Percentiles rank a stretch among this genome's conserved stretches.
Conservation (phyloP, 2,888 invertebrate genomes). For the Clunio marinus region DNA sequence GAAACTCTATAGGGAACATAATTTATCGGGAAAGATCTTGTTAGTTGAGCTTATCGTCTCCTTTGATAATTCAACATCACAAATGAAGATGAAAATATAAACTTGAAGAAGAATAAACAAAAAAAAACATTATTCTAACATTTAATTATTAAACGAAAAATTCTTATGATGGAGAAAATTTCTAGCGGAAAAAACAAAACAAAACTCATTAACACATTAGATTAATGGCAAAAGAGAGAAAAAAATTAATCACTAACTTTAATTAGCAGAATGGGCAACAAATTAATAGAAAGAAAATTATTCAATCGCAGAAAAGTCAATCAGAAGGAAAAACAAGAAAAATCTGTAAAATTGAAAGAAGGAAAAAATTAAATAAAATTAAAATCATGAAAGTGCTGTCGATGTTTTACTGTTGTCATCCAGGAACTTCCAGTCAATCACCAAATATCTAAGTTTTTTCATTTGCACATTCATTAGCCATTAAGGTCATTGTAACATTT, state of each 20-base stretch:
- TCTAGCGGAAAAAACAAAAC: constrained; percentile 3
- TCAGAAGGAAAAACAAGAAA: neutral
- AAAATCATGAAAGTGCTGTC: neutral
- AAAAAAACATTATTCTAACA: neutral
- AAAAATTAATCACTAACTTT: constrained; percentile 11
- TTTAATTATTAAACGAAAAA: constrained; percentile 6
- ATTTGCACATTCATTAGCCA: neutral
- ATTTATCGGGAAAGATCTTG: no score
- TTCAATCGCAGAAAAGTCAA: neutral
- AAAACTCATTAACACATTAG: constrained; percentile 3
- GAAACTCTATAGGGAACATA: no score
- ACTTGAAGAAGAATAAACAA: neutral
- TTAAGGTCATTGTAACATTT: neutral
- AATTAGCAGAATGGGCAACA: constrained; percentile 7
- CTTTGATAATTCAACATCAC: neutral
- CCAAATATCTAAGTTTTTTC: neutral
- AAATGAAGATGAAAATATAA: no score
- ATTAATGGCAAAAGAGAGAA: neutral
- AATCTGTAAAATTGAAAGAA: neutral
- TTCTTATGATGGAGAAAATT: neutral
- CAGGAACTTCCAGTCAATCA: neutral
- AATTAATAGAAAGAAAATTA: no score
- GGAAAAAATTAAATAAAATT: constrained; percentile 6
- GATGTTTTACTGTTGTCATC: neutral
- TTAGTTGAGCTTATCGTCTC: neutral